Base-by-base conservation (phyloP, 2,113 vertebrate genomes). In the Lepisosteus osseus region DNA sequence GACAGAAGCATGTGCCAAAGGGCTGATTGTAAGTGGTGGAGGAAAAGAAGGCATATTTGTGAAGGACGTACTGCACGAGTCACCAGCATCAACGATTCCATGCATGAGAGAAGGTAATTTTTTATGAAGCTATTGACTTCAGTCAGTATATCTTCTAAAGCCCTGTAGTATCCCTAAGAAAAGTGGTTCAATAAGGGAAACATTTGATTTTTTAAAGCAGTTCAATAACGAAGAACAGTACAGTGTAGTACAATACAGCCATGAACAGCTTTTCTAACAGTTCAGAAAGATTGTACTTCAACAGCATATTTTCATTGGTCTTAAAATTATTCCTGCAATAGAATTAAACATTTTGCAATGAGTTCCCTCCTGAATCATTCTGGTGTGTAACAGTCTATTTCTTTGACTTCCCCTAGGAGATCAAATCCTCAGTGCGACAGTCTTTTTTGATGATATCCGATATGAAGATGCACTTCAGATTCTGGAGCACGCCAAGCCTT, bases 381-480 rank as follows among this genome's bases (percentile, higher is more conserved):
- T 29, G 29, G 29, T 51, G 5, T 9, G 47, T 51, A 51, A 51
- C 47, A 6, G 56, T 15, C 41, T 74, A 45, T 29, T n/a, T 51
- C 67, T 13, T 1, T 45, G 41, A 42, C 12, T 83, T 88, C 12
- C 47, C 54, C 12, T 77, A 99, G 97, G 97, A 69, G 97, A 99
- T 78, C 96, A 97, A 79, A 86, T 99, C 70, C 88, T 99, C 80
- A 99, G 96, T 43, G 90, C 97, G 15, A 99, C 96, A 6, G 84
- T 99, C 69, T 98, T 96, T 89, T 99, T 99, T 0, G 96, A 98
- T 79, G 86, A 96, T 72, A 91, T 98, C 59, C 90, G 93, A 57
- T 98, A 97, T 5, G 96, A 98, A 88, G 97, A 98, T 55, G 97
- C 96, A 6, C 90, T 98, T 70, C 95, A 96, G 79, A 99, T 99